Conservation (phyloP, 2,888 invertebrate genomes). For the Clitarchus hookeri region DNA sequence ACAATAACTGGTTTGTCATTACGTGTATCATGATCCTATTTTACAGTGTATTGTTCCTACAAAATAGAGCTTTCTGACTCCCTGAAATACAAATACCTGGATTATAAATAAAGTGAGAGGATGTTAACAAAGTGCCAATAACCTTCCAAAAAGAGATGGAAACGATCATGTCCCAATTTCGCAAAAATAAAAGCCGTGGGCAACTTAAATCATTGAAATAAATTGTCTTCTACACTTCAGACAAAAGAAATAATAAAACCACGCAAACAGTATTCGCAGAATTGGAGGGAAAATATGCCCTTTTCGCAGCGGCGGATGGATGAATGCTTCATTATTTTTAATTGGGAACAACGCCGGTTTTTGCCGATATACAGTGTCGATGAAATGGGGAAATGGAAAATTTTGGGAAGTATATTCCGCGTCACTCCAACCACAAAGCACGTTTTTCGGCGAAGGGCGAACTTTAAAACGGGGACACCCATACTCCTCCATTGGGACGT, state of each 20-base stretch:
- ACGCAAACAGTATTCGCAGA: not conserved
- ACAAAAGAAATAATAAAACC: not conserved
- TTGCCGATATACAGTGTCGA: not conserved
- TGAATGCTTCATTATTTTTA: not conserved
- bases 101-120: too few relatives aligned
- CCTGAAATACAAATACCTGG: too few relatives aligned
- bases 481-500: not conserved
- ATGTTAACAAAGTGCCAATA: too few relatives aligned
- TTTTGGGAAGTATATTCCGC: not conserved
- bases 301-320: not conserved
- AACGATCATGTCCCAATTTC: too few relatives aligned
- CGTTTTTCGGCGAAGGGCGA: not conserved
- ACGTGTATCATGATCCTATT: too few relatives aligned
- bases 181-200: too few relatives aligned
- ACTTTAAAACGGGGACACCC: not conserved
- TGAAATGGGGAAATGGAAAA: not conserved
- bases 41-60: too few relatives aligned
- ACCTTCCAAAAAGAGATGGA: too few relatives aligned
- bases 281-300: not conserved
- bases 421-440: not conserved
- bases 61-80: too few relatives aligned
- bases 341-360: not conserved
- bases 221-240: not conserved
- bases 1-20: too few relatives aligned
- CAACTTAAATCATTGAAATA: not conserved